Base-by-base conservation (phyloP, 2,113 vertebrate species). In the Eira barbara region DNA sequence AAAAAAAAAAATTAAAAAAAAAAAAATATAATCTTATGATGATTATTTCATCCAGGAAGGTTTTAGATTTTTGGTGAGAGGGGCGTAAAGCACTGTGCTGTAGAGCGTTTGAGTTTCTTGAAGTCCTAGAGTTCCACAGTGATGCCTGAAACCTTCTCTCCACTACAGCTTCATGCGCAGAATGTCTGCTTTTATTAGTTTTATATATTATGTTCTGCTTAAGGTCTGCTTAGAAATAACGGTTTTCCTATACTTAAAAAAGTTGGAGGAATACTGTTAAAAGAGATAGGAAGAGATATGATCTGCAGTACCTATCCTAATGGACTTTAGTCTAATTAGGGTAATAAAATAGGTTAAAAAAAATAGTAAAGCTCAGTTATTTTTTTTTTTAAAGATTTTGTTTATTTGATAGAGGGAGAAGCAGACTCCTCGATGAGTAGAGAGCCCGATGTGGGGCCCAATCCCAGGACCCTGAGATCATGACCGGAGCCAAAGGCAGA, bases 241-340 rank as follows among this genome's bases (percentile, higher is more conserved):
- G 8, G 11, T 82, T 79, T 52, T 97, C 17, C 27, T 96, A 47
- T 47, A 67, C 39, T 79, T 10, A 57, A 36, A 80, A 88, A 90
- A 39, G 31, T 85, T 94, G 78, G n/a, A 82, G 52, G 55, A 95
- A 65, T 81, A 69, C 34, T 93, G 85, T 52, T 90, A 1, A 78
- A 61, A 91, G 71, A 95, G 61, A 65, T 21, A 86, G 57, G 69
- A 94, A n/a, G 65, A 92, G 34, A 76, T 47, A 45, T 36, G 86
- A 83, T 69, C 12, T 76, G 59, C 7, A 84, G 61, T 92, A 7
- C 55, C 42, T 96, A 6, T 79, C 4, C 3, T 61, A 39, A 20
- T 90, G 23, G 55, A 95, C 42, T 97, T 95, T 82, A 65, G 45
- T 94, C 82, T 91, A 42, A 83, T 93, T 85, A 91, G 49, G 7